These are phyloP conservation scores for Notolabrus celidotus DNA, from an alignment of 2,797 vertebrate species.

Conservation along the genomic window DNA sequence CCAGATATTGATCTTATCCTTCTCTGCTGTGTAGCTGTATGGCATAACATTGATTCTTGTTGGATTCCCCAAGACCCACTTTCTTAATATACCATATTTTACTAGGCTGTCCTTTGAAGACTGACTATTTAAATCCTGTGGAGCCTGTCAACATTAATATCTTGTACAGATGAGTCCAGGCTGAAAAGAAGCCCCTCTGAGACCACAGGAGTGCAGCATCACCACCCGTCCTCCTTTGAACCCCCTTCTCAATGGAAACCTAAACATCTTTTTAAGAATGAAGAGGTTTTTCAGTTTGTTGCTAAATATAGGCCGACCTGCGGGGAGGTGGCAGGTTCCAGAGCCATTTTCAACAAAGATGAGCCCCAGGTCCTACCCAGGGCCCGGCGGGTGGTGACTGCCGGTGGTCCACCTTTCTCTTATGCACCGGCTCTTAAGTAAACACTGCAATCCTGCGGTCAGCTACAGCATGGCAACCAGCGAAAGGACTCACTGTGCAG, in stretches of 20 bases:
- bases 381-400: conserved; percentile 82
- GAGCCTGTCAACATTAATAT: conserved; percentile 37
- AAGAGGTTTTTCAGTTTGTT: conserved; percentile 86
- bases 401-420: conserved; percentile 88
- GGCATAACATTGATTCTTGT: conserved; percentile 9
- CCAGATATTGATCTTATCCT: conserved; percentile 6
- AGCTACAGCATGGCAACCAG: conserved; percentile 84
- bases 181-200: conserved; percentile 61
- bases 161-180: conserved; percentile 60
- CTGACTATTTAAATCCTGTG: conserved; percentile 7
- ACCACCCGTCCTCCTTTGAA: conserved; percentile 76
- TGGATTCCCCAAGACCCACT: conserved; percentile 23
- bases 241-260: conserved; percentile 79
- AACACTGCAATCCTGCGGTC: conserved; percentile 89
- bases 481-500: conserved; percentile 88
- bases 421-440: conserved; percentile 89
- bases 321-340: conserved; percentile 79
- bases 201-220: conserved; percentile 62
- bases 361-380: conserved; percentile 83
- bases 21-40: neutral
- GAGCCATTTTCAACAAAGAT: conserved; percentile 90
- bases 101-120: conserved; percentile 17
- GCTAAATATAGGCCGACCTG: conserved; percentile 86
- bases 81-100: conserved; percentile 39
- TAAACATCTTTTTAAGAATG: conserved; percentile 87